Base-by-base conservation (phyloP, 2,888 invertebrate species). In the Acanthococcus lagerstroemiae region DNA sequence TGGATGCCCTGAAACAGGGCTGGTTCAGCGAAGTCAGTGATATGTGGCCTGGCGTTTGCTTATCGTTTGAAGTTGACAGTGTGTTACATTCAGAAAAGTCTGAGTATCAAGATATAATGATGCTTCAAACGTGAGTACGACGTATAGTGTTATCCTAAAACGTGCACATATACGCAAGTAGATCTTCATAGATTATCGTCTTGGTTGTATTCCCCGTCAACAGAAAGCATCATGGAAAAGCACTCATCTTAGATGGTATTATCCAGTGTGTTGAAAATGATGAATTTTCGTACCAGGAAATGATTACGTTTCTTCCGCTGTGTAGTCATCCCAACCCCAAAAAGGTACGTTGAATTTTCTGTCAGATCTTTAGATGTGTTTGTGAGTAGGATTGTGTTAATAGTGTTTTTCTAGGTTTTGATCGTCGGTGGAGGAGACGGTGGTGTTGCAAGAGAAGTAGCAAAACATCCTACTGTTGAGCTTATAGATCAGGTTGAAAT, bases 401-500 rank as follows among this genome's bases (percentile, higher is more conserved):
- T n/a, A n/a, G 12, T 37, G 37, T 37, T 9, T 37, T 37, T 37
- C 9, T 70, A 85, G 84, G 83, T 94, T 2, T 79, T 97, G 30
- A 93, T 97, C 70, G 92, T 99, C 21, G 97, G 99, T 0, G 99
- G 97, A 0, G 99, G 97, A 0, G 97, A 99, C 77, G 99, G 97
- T 0, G 99, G 97, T 1, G 95, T 96, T 4, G 92, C 94, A 0
- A 82, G 97, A 9, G 99, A 99, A 77, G 91, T 95, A 0, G 83
- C 87, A 1, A 97, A 97, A 76, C 95, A 96, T 77, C 91, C 94
- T 0, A 76, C 80, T 67, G 95, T 99, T 0, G 85, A 93, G 73
- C 80, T 83, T 72, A 87, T 96, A 67, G 84, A 88, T 61, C 86
- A 83, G 78, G 95, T 97, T 65, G 99, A 99, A 80, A 99, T 99